Evolutionary conservation across 2,888 invertebrate species (phyloP).

Genomic region (Ophion obscuratus): DNA sequence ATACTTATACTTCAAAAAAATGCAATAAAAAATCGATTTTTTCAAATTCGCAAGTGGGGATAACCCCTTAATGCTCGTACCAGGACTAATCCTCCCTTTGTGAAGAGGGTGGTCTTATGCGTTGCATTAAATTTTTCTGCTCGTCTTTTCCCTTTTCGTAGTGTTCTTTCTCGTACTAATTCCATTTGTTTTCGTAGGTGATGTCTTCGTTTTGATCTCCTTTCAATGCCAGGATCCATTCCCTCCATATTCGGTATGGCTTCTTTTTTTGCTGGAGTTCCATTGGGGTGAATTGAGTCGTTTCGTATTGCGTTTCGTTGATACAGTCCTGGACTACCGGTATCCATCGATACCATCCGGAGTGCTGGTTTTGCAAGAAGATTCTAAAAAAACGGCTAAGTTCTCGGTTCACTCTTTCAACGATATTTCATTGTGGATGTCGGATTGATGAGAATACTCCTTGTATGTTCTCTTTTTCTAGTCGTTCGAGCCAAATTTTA

Average conservation of each 20-base stretch:
- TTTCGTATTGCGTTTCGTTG: no score
- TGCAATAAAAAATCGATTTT: no score
- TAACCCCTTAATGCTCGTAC: not conserved
- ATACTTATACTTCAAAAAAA: no score
- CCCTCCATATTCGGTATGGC: conserved; percentile 29
- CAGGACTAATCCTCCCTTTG: not conserved
- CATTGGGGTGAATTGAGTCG: no score
- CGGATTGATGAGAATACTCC: conserved; percentile 25
- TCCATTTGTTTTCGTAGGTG: not conserved
- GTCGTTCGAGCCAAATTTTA: no score
- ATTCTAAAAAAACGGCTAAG: conserved; percentile 20
- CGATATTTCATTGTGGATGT: conserved; percentile 30
- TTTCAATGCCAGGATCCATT: not conserved
- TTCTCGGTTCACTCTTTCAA: conserved; percentile 19
- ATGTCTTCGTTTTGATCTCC: not conserved
- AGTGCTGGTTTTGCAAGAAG: not conserved
- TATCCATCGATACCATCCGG: conserved; percentile 14
- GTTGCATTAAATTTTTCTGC: conserved; percentile 3
- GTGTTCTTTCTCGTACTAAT: not conserved
- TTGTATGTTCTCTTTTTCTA: no score
- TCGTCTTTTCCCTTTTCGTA: not conserved
- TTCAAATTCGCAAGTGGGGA: no score
- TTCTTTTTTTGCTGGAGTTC: not conserved
- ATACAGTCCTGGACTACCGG: not conserved
- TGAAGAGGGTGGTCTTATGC: not conserved